Base-by-base conservation (phyloP, 2,888 invertebrate species). In the Cheilosia urbana region DNA sequence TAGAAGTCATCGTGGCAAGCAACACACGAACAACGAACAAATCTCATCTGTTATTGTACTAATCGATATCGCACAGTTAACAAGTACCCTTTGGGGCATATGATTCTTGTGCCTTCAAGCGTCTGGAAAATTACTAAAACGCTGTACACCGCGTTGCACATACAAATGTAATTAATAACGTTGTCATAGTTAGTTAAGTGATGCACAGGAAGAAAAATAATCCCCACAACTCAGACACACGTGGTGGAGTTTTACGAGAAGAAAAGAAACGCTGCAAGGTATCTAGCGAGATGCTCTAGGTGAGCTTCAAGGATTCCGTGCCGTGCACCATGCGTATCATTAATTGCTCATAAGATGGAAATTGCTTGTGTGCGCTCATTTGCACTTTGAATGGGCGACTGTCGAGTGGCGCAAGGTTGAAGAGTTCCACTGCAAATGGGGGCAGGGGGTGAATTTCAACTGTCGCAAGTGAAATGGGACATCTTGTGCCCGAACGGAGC, bases 141-240 rank as follows among this genome's bases (percentile, higher is more conserved):
- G 63, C 45, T 51, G 69, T 58, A 69, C 58, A 69, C 65, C 42
- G 65, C 76, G 63, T 53, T 81, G 71, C 83, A 68, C 78, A 72
- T 55, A 73, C 68, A 72, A 78, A 73, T 68, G 83, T 83, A 83
- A 83, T 83, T 83, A 83, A 83, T 83, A 78, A 83, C 68, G 83
- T 78, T 83, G 78, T 69, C 83, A 83, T 78, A 83, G 78, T 68
- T 62, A 78, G 73, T 63, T 78, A 73, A 73, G 78, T 68, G 82
- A 78, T 78, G 78, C 72, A 15, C 4, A 37, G 53, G 49, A 65
- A 53, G n/a, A 66, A 51, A 30, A 30, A 30, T 6, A 9, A 2
- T 30, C 37, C 78, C 49, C 21, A 21, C 9, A 49, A 21, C 49
- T 13, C 65, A 77, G 65, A 77, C 82, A 81, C 47, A 63, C 62